These are phyloP conservation scores for Globia sparganii DNA, from an alignment of 2,888 invertebrate genomes.

Conservation along the genomic window DNA sequence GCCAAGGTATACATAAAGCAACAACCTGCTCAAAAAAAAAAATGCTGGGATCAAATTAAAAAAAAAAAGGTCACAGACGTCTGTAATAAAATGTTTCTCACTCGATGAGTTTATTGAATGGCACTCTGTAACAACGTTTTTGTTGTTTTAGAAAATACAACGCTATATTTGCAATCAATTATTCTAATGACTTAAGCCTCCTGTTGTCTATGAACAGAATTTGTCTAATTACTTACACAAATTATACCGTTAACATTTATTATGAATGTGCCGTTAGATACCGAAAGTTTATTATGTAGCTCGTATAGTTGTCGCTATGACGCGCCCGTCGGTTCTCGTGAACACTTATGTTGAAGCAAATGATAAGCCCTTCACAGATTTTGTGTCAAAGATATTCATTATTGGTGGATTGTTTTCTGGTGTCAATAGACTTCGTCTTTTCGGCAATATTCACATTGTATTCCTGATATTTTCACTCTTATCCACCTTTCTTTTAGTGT, in stretches of 20 bases:
- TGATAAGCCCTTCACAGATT: conserved; percentile 68
- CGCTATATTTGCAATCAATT: not conserved
- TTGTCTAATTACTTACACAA: not conserved
- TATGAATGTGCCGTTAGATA: conserved; percentile 31
- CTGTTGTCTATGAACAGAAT: not conserved
- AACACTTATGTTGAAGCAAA: conserved; percentile 72
- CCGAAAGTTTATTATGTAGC: conserved; percentile 30
- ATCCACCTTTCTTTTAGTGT: conserved; percentile 6
- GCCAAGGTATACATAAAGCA: not conserved
- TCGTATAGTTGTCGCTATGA: conserved; percentile 61
- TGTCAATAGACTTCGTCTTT: conserved; percentile 66
- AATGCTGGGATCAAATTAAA: not conserved
- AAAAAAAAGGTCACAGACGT: not conserved
- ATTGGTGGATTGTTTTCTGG: conserved; percentile 24
- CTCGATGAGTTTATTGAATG: not conserved
- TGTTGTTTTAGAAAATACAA: not conserved
- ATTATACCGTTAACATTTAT: conserved; percentile 47
- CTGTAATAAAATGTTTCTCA: not conserved
- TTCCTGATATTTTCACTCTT: conserved; percentile 27
- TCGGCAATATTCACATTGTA: conserved; percentile 58
- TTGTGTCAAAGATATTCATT: conserved; percentile 74
- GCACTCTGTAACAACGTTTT: not conserved
- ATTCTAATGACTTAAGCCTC: not conserved
- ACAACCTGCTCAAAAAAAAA: too few species aligned
- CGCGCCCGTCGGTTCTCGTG: conserved; percentile 71